These are phyloP conservation scores for Acromyrmex charruanus DNA, from an alignment of 1,140 invertebrate species.

Conservation along the genomic window DNA sequence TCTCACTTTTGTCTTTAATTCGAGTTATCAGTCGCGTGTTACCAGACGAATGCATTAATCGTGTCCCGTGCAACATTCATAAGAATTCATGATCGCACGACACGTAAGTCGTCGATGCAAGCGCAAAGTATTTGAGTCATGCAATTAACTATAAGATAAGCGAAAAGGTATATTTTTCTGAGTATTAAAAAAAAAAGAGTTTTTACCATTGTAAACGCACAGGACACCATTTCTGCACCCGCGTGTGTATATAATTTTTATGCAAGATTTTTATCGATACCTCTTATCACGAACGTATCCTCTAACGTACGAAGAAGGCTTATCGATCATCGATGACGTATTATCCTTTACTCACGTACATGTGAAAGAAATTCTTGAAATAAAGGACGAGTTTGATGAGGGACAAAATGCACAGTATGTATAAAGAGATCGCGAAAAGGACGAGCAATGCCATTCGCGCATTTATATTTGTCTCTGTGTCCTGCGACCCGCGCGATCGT, in stretches of 20 bases:
- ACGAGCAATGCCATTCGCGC: constrained; percentile 84
- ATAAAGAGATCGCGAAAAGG: constrained; percentile 83
- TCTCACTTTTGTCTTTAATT: constrained; percentile 53
- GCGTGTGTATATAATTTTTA: constrained; percentile 32
- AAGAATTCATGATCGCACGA: not conserved
- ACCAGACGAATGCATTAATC: constrained; percentile 13
- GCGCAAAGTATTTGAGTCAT: constrained; percentile 9
- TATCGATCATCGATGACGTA: not conserved
- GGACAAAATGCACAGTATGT: constrained; percentile 84
- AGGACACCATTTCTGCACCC: constrained; percentile 23
- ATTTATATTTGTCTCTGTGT: constrained; percentile 81
- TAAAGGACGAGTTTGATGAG: constrained; percentile 84
- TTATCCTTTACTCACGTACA: constrained; percentile 80
- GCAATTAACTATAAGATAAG: not conserved
- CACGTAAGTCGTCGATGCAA: not conserved
- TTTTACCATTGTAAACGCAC: not conserved
- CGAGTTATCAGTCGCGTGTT: constrained; percentile 13
- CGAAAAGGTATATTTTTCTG: not conserved
- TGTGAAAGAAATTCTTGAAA: constrained; percentile 83
- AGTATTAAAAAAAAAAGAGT: constrained; percentile 17
- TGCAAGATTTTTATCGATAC: constrained; percentile 22
- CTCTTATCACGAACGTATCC: not conserved
- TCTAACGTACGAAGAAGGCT: not conserved
- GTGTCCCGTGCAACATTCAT: constrained; percentile 18
- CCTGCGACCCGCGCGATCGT: constrained; percentile 73